These are phyloP conservation scores for Chelon auratus DNA, from an alignment of 2,797 vertebrate genomes.

Conservation along the genomic window DNA sequence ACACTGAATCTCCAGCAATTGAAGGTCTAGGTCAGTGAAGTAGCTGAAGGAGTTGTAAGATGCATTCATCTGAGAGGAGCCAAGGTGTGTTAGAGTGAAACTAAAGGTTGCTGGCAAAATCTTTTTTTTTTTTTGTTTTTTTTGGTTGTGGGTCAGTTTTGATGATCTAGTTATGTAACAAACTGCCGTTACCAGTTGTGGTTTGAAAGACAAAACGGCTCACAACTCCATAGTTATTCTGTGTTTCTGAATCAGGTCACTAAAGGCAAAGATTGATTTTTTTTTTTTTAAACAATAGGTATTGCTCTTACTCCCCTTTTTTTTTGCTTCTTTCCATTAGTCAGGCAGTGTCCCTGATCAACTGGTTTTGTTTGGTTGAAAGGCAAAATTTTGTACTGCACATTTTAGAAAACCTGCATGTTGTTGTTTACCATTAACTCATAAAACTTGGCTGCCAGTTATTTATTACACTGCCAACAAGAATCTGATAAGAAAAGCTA, in stretches of 20 bases:
- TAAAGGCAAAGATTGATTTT: no score
- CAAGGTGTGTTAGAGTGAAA: not conserved
- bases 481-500: constrained; percentile 3
- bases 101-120: not conserved
- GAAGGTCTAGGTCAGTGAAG: constrained; percentile 18
- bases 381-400: not conserved
- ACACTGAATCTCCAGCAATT: not conserved
- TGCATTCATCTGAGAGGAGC: not conserved
- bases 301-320: no score
- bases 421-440: no score
- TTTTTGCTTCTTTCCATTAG: no score
- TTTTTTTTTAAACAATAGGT: no score
- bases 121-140: not conserved
- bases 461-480: constrained; percentile 14
- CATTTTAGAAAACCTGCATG: not conserved
- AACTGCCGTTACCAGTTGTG: not conserved
- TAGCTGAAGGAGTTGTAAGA: not conserved
- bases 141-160: not conserved
- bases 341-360: not conserved
- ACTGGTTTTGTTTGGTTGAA: not conserved
- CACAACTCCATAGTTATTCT: not conserved
- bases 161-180: not conserved
- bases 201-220: not conserved
- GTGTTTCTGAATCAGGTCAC: not conserved
- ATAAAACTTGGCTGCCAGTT: not conserved